Percentiles rank a stretch among this genome's conserved stretches.
Conservation (phyloP, 2,113 vertebrate genomes). For the Symphodus melops region DNA sequence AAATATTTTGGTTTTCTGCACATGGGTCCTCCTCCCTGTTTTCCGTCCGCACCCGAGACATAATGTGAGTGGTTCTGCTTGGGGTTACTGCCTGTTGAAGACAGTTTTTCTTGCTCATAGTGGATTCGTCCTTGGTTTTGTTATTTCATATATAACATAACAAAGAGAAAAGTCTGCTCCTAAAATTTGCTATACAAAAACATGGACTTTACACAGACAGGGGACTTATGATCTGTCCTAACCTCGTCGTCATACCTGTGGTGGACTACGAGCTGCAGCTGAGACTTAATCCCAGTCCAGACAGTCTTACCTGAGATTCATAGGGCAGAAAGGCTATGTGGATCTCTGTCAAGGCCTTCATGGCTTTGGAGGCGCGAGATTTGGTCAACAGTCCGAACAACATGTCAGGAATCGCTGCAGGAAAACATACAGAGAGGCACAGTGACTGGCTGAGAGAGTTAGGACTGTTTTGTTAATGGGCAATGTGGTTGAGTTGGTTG, state of each 20-base stretch:
- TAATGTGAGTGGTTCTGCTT: too few species aligned
- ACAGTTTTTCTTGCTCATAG: too few species aligned
- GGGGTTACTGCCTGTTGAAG: too few species aligned
- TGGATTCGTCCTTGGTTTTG: too few species aligned
- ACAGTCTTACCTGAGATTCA: slow-evolving; percentile 92
- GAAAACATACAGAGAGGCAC: not conserved
- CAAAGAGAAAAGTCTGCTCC: too few species aligned
- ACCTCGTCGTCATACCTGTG: not conserved
- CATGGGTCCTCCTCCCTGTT: too few species aligned
- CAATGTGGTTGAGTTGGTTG: too few species aligned
- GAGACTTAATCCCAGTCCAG: not conserved
- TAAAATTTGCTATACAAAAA: too few species aligned
- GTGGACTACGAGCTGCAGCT: not conserved
- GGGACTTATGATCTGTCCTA: not conserved
- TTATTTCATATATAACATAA: too few species aligned
- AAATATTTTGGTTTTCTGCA: too few species aligned
- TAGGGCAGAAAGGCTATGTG: slow-evolving; percentile 97
- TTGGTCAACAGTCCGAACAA: slow-evolving; percentile 97
- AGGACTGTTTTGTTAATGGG: not conserved
- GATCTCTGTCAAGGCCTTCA: slow-evolving; percentile 98
- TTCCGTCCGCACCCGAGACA: too few species aligned
- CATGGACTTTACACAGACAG: not conserved
- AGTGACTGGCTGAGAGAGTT: not conserved
- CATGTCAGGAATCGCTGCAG: slow-evolving; percentile 91
- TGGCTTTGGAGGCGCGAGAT: slow-evolving; percentile 94